Evolutionary conservation across 1,140 invertebrate species (phyloP).

Genomic region (Penaeus japonicus): DNA sequence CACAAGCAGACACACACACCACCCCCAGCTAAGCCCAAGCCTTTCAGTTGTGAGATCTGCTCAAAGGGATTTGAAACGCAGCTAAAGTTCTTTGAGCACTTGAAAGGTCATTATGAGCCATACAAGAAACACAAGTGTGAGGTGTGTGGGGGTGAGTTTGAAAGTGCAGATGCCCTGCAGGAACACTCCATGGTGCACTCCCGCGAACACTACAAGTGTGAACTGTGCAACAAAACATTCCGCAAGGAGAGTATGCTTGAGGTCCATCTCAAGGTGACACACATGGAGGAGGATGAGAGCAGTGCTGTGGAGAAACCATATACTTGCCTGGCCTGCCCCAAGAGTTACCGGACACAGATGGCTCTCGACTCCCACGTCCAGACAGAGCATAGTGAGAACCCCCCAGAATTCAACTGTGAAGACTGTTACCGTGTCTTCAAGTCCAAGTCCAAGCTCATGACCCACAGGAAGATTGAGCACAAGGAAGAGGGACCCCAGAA

Average conservation of each 20-base stretch:
- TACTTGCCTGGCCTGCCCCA: conserved; percentile 38
- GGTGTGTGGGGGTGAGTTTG: conserved; percentile 54
- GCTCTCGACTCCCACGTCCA: conserved; percentile 41
- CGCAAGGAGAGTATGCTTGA: conserved; percentile 74
- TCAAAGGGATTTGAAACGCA: conserved; percentile 73
- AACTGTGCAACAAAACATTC: conserved; percentile 73
- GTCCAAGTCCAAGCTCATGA: conserved; percentile 59
- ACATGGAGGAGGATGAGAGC: conserved; percentile 58
- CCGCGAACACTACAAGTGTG: conserved; percentile 64
- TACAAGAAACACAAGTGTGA: conserved; percentile 54
- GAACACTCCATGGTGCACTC: conserved; percentile 53
- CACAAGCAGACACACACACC: conserved; percentile 59
- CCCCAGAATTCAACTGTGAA: conserved; percentile 60
- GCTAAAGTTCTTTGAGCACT: conserved; percentile 80
- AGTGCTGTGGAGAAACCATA: conserved; percentile 29
- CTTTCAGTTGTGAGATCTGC: conserved; percentile 72
- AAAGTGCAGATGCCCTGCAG: conserved; percentile 43
- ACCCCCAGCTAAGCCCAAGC: conserved; percentile 45
- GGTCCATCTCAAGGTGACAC: conserved; percentile 66
- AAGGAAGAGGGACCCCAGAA: conserved; percentile 56
- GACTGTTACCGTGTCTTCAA: conserved; percentile 62
- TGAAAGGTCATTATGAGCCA: conserved; percentile 79
- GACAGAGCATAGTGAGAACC: conserved; percentile 42
- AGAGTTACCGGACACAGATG: conserved; percentile 46
- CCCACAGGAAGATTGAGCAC: conserved; percentile 61